Percentiles rank a stretch among this genome's conserved stretches.
Conservation (phyloP, 2,888 invertebrate genomes). For the Rotaria socialis region DNA sequence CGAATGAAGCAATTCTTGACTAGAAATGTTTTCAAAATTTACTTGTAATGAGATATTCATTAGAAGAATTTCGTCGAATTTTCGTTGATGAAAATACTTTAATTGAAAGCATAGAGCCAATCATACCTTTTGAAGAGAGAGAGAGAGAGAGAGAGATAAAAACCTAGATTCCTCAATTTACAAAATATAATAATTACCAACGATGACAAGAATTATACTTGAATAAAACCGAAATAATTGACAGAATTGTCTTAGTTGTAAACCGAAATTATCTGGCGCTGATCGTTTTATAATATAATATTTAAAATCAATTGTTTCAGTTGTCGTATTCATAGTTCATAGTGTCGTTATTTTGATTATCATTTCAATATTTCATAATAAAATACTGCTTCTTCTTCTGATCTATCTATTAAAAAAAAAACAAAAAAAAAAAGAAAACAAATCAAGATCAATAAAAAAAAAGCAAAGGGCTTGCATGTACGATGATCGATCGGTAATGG, state of each 20-base stretch:
- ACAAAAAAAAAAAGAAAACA: not conserved
- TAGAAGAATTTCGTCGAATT: conserved; percentile 44
- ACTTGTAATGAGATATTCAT: conserved; percentile 43
- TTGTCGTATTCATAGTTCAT: not conserved
- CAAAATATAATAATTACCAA: not conserved
- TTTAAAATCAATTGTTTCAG: not conserved
- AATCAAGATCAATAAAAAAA: not conserved
- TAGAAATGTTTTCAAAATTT: too few relatives aligned
- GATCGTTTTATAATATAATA: not conserved
- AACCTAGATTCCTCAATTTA: too few relatives aligned
- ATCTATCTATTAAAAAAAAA: too few relatives aligned
- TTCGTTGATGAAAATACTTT: conserved; percentile 45
- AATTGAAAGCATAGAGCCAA: conserved; percentile 41
- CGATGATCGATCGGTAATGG: not conserved
- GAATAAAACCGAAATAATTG: conserved; percentile 19
- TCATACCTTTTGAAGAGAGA: not conserved
- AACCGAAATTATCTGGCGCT: not conserved
- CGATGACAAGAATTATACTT: not conserved
- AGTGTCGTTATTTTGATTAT: not conserved
- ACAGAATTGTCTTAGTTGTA: not conserved
- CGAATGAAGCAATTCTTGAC: too few relatives aligned
- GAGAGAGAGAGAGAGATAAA: too few relatives aligned
- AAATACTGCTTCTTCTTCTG: too few relatives aligned
- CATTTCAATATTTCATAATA: not conserved
- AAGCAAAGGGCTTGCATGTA: not conserved